Base-by-base conservation (phyloP, 2,797 vertebrate species). In the Setipinna tenuifilis region DNA sequence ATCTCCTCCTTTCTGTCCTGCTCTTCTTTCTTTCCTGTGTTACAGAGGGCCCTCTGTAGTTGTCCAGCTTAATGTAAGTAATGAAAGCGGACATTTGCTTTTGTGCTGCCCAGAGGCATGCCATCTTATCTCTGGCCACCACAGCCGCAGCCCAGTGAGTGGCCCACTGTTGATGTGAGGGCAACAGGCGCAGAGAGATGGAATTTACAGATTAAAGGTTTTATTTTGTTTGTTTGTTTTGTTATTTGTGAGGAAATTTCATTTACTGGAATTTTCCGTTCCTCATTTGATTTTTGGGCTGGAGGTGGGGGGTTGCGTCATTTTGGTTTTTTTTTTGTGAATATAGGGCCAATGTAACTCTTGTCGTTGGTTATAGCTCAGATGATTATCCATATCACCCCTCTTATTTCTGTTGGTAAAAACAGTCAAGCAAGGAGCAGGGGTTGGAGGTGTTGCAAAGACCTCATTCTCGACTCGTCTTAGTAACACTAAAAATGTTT, bases 21-120 rank as follows among this genome's bases (percentile, higher is more conserved):
- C 85, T 4, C 21, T n/a, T 23, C 23, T n/a, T 23, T 21, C 19
- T 31, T 41, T 62, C 5, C 31, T 78, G 31, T 44, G 16, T 78
- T 57, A 80, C 83, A 57, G 78, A 84, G 62, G 82, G 58, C 57
- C 68, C 25, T 84, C 84, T 86, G 86, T 88, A 85, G 82, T 84
- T 88, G 86, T 85, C 83, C 83, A 88, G 68, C 84, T 89, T 88
- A 82, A 86, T 85, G 83, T 89, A 81, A 86, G 78, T 88, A 89
- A 90, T 87, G 85, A 85, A 87, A 88, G 23, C 81, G 81, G 88
- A 87, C 86, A 35, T 57, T 14, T 16, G 65, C 75, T 85, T 89
- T 84, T 88, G 83, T 88, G 88, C 83, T 81, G 83, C 81, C 57
- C 61, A 82, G 85, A 86, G 82, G 50, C 78, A 84, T 68, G 81